Evolutionary conservation across 2,113 vertebrate genomes (phyloP).

Genomic region (Archilochus colubris): DNA sequence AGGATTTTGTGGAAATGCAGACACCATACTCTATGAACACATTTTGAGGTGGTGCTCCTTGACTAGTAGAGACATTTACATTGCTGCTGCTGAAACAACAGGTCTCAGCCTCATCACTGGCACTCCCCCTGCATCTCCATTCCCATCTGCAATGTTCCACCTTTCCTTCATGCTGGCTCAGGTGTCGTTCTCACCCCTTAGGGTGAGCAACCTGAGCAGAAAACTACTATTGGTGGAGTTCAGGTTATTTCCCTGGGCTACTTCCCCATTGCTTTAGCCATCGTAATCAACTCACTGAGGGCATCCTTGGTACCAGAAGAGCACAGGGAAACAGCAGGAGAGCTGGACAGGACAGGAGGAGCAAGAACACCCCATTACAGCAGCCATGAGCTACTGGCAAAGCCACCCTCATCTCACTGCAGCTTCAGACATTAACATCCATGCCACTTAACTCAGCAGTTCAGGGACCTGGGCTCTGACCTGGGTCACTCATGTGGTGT

Average conservation of each 20-base stretch:
- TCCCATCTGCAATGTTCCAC: background rate
- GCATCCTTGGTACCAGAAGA: background rate
- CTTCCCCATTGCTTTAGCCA: background rate
- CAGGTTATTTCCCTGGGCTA: background rate
- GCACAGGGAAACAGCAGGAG: background rate
- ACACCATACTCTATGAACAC: rapidly evolving
- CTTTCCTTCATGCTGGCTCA: background rate
- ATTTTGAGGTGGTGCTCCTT: background rate
- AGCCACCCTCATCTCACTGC: background rate
- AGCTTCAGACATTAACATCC: background rate
- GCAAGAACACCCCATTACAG: rapidly evolving
- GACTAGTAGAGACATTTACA: background rate
- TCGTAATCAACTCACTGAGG: background rate
- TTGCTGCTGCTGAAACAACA: background rate
- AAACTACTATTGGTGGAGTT: background rate
- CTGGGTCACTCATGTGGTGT: background rate
- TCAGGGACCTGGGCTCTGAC: constrained; percentile 14
- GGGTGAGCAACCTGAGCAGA: background rate
- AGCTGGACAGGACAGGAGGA: background rate
- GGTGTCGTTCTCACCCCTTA: background rate
- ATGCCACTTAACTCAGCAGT: background rate
- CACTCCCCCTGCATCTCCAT: background rate
- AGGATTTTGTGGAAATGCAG: background rate
- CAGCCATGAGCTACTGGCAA: background rate
- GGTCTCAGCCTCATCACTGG: rapidly evolving